These are phyloP conservation scores for Catocala sponsa DNA, from an alignment of 2,888 invertebrate species.

Conservation along the genomic window DNA sequence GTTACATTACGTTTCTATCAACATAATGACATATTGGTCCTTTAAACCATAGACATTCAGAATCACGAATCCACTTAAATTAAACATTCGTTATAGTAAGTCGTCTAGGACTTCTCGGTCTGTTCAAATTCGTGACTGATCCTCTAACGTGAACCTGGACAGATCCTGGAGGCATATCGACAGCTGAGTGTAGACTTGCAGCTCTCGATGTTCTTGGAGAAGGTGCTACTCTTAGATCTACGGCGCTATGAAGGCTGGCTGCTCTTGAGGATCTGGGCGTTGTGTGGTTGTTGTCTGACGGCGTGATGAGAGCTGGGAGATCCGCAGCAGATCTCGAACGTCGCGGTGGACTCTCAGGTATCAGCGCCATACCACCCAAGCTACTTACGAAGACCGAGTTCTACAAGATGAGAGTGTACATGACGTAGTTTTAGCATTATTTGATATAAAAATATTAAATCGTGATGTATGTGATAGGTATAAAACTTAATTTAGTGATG, in stretches of 20 bases:
- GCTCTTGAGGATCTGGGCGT: slow-evolving; percentile 80
- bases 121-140: slow-evolving; percentile 72
- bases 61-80: slow-evolving; percentile 29
- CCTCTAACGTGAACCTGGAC: slow-evolving; percentile 81
- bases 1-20: slow-evolving; percentile 21
- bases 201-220: slow-evolving; percentile 79
- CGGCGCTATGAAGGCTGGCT: slow-evolving; percentile 81
- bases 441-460: neutral
- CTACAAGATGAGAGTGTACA: slow-evolving; percentile 72
- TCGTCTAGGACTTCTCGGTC: slow-evolving; percentile 77
- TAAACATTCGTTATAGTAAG: slow-evolving; percentile 79
- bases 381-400: slow-evolving; percentile 96
- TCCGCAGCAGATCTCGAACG: slow-evolving; percentile 95
- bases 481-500: neutral
- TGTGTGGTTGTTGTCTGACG: slow-evolving; percentile 75
- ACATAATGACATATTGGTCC: slow-evolving; percentile 56
- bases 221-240: slow-evolving; percentile 76
- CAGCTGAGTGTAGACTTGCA: slow-evolving; percentile 78
- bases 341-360: slow-evolving; percentile 91
- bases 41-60: slow-evolving; percentile 45
- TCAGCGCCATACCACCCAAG: slow-evolving; percentile 89
- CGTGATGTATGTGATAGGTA: neutral
- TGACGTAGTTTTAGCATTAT: neutral
- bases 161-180: slow-evolving; percentile 75
- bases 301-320: slow-evolving; percentile 91